Conservation (phyloP, 2,113 vertebrate genomes). For the Colius striatus region DNA sequence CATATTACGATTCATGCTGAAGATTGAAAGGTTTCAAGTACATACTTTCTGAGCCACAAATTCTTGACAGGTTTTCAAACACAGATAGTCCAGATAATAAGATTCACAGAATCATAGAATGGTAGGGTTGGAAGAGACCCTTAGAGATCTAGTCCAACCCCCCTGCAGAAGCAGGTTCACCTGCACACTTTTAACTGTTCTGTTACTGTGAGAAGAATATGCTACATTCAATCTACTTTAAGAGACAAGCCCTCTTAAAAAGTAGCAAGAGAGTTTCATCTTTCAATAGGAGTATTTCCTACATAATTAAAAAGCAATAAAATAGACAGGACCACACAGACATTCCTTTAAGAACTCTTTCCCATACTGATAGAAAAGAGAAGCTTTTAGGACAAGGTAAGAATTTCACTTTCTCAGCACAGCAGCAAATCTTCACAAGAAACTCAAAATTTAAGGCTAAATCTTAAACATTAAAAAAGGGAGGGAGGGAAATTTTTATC, state of each 20-base stretch:
- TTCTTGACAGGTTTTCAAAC: not conserved
- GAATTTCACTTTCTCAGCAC: not conserved
- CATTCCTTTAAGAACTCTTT: not conserved
- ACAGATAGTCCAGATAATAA: not conserved
- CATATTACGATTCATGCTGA: not conserved
- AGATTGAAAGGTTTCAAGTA: not conserved
- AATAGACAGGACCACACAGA: not conserved
- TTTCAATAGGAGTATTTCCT: not conserved
- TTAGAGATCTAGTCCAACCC: too few species aligned
- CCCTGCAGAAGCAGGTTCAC: too few species aligned
- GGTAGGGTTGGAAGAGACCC: too few species aligned
- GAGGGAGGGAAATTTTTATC: not conserved
- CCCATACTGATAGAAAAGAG: not conserved
- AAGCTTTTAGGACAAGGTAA: not conserved
- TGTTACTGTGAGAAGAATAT: not conserved
- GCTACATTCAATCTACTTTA: not conserved
- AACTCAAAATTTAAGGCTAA: not conserved
- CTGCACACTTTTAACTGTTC: not conserved
- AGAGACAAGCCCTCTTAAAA: not conserved
- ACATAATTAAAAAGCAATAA: not conserved
- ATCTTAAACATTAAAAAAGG: not conserved
- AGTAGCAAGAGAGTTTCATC: not conserved
- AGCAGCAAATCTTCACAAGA: not conserved
- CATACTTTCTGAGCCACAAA: not conserved
- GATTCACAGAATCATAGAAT: not conserved